These are phyloP conservation scores for Dryococelus australis DNA, from an alignment of 2,888 invertebrate genomes.

Conservation along the genomic window DNA sequence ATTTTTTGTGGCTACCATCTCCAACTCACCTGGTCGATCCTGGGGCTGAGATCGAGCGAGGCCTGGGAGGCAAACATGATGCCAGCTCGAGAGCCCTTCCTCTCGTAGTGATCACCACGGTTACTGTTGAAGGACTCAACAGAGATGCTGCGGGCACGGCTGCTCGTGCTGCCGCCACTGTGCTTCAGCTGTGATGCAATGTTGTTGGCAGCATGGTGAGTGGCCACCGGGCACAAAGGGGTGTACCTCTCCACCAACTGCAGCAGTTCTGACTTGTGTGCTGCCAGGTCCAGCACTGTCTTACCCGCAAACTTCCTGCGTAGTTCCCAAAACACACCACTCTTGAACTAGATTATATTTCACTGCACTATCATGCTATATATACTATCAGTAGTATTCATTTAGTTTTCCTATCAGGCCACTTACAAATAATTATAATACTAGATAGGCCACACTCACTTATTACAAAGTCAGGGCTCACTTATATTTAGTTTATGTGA, in stretches of 20 bases:
- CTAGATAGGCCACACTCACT: no score
- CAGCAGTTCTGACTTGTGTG: slow-evolving; percentile 55
- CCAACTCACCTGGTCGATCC: slow-evolving; percentile 48
- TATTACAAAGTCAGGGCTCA: no score
- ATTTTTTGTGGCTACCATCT: neutral
- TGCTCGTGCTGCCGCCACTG: slow-evolving; percentile 33
- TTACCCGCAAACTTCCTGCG: slow-evolving; percentile 57
- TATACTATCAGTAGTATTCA: no score
- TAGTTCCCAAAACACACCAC: slow-evolving; percentile 32
- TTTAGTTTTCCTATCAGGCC: no score
- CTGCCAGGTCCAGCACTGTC: slow-evolving; percentile 57
- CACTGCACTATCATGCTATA: no score
- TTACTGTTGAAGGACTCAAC: neutral
- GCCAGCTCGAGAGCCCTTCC: slow-evolving; percentile 17
- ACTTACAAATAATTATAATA: no score
- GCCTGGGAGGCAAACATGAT: slow-evolving; percentile 36
- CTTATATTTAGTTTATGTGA: no score
- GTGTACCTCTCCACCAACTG: slow-evolving; percentile 48
- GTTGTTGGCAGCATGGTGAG: slow-evolving; percentile 35
- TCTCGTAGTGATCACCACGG: neutral
- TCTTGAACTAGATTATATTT: neutral
- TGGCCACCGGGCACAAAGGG: slow-evolving; percentile 30
- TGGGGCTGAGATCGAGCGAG: slow-evolving; percentile 48
- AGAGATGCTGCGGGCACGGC: slow-evolving; percentile 32
- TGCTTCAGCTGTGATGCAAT: slow-evolving; percentile 34